Percentiles rank a stretch among this genome's conserved stretches.
phyloP scores from a whole-genome alignment of 2,113 vertebrate species.

The Neotoma lepida region DNA sequence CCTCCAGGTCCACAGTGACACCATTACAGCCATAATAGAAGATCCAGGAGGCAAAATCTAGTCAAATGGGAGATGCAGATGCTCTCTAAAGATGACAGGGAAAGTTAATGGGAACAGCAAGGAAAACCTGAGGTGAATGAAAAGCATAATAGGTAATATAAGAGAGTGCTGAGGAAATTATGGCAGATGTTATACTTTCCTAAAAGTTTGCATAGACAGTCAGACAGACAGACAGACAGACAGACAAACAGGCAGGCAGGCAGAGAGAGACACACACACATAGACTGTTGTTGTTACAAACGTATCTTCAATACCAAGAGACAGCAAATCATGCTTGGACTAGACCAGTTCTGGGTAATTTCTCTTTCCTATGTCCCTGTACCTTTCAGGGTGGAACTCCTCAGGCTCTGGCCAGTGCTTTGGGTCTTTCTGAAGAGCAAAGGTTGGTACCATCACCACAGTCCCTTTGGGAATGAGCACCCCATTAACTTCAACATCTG shows the following conservation, averaged over 20 bases:
- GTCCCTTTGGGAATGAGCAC: constrained; percentile 80
- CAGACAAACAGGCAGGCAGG: not conserved
- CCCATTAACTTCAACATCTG: not conserved
- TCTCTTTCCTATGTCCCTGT: not conserved
- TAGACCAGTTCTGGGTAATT: not conserved
- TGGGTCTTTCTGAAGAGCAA: constrained; percentile 83
- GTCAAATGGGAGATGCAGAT: not conserved
- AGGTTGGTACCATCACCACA: constrained; percentile 83
- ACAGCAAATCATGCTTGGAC: too few relatives aligned
- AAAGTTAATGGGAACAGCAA: not conserved
- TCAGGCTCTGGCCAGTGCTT: constrained; percentile 88
- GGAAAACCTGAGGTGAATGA: too few relatives aligned
- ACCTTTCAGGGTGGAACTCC: constrained; percentile 92
- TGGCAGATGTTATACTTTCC: not conserved
- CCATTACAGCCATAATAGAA: too few relatives aligned
- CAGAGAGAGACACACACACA: not conserved
- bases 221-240: not conserved
- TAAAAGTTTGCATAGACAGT: not conserved
- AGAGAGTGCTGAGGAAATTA: not conserved
- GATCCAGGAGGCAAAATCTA: not conserved
- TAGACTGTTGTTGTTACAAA: not conserved
- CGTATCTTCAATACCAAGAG: not conserved
- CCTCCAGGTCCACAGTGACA: not conserved
- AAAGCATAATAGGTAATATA: not conserved
- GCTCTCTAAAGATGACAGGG: not conserved